Evolutionary conservation across 2,888 invertebrate genomes (phyloP), one percentile per base, ranked within the genome.

Genomic region (Xanthia togata): DNA sequence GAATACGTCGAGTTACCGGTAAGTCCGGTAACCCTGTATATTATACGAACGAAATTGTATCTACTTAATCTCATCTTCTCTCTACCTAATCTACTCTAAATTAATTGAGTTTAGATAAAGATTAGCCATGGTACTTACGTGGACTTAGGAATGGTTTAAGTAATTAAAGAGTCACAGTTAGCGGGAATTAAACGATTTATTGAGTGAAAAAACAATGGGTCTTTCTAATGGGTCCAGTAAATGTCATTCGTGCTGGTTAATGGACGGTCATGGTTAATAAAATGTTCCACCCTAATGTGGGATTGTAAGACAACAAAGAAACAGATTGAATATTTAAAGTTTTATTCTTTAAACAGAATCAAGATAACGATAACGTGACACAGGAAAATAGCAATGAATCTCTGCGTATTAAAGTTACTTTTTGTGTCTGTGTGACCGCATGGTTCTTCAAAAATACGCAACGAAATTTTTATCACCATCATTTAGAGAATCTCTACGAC

Each of bases 131-230:
- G 44, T 47, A 44, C 26, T 65, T 67, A 73, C 44, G 17, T 14
- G 20, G 23, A 38, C 35, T 38, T 59, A 26, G 9, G 14, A 64
- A 55, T 63, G 5, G 60, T 67, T 70, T 64, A 76, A 70, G 31
- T 44, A 70, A 79, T 75, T 64, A 74, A 57, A 67, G 11, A 26
- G 23, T 68, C 44, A 35, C 50, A 31, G 26, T 69, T 35, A 50
- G 20, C 20, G n/a, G 38, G 35, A 67, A 72, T 78, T 55, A 70
- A 65, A 63, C n/a, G 64, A 73, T 77, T 77, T 63, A 81, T 79
- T 72, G 65, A n/a, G 68, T 85, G 53, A 83, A 76, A 79, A 68
- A 78, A 63, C 83, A 80, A 83, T 80, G 73, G 73, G 8, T 50
- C n/a, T 57, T 74, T 76, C 26, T 74, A 82, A 85, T 79, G 44